Evolutionary conservation across 2,113 vertebrate genomes (phyloP), one percentile per base, ranked within the genome.

Genomic region (Marcusenius ussheri): DNA sequence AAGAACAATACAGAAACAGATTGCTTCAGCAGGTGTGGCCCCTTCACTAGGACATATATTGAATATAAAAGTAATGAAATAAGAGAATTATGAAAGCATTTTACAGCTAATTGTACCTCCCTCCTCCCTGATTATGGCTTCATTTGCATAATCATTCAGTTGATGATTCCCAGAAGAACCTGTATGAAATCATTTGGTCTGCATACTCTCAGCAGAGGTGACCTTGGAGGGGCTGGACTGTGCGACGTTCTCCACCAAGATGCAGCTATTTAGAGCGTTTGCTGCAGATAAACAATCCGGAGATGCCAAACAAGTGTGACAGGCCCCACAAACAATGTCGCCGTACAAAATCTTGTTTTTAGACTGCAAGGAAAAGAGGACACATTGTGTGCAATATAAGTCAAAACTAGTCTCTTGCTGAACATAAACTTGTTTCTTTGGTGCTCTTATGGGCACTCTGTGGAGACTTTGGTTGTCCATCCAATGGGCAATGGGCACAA

Each of bases 61-160:
- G 80, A 84, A 85, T 85, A 84, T 83, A 85, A 83, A 89, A 10
- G 49, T 58, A 56, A 46, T 42, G 17, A 89, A 89, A 45, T 89
- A 47, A 27, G 89, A 15, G 31, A 84, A 56, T 62, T 85, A 85
- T 51, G 51, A 35, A 47, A 84, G 39, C 35, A 2, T 85, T 89
- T 85, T 85, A 47, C 39, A 7, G 35, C 89, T 89, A 85, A 89
- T 89, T 80, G 10, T n/a, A 42, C 11, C 35, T 62, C 53, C 51
- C 51, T 45, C 80, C 42, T 46, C 45, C 77, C 89, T 84, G 42
- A 84, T 89, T 89, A 89, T 62, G 13, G 11, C 80, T 13, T 27
- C 2, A 62, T 89, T 89, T 85, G 89, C 89, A 84, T 89, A 89
- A 62, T 83, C 39, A 56, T 58, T 83, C n/a, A 15, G 49, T 50